Evolutionary conservation across 2,888 invertebrate genomes (phyloP).

Genomic region (Entomobrya proxima): DNA sequence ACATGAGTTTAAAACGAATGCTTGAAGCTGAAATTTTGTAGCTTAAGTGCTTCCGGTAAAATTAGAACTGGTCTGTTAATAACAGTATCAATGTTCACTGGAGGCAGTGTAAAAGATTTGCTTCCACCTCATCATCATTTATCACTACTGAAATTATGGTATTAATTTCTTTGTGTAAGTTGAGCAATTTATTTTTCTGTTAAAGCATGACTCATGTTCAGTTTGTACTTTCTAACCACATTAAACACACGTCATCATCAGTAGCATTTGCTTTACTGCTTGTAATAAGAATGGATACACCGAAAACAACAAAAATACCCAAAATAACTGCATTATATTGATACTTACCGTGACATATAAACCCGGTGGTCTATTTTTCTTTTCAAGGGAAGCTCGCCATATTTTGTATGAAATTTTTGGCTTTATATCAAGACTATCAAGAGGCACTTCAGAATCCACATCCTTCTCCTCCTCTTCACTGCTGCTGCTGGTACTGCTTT

Average conservation of each 20-base stretch:
- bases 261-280: background rate
- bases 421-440: too few species aligned
- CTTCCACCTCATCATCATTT: slow-evolving; percentile 35
- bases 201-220: slow-evolving; percentile 26
- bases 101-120: background rate
- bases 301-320: background rate
- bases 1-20: background rate
- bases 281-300: background rate
- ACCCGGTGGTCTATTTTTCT: slow-evolving; percentile 66
- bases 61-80: slow-evolving; percentile 10
- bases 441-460: too few species aligned
- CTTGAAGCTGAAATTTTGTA: background rate
- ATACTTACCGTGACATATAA: slow-evolving; percentile 64
- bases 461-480: slow-evolving; percentile 41
- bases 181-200: slow-evolving; percentile 14
- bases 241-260: slow-evolving; percentile 52
- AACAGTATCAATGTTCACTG: slow-evolving; percentile 47
- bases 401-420: slow-evolving; percentile 65
- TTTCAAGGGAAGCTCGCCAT: slow-evolving; percentile 66
- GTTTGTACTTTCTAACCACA: slow-evolving; percentile 64
- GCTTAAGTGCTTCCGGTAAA: slow-evolving; percentile 7
- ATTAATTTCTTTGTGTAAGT: slow-evolving; percentile 2
- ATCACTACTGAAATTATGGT: slow-evolving; percentile 38
- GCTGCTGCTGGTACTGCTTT: slow-evolving; percentile 52
- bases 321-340: slow-evolving; percentile 13